Evolutionary conservation across 2,888 invertebrate genomes (phyloP).

Genomic region (Acanthosoma haemorrhoidale): DNA sequence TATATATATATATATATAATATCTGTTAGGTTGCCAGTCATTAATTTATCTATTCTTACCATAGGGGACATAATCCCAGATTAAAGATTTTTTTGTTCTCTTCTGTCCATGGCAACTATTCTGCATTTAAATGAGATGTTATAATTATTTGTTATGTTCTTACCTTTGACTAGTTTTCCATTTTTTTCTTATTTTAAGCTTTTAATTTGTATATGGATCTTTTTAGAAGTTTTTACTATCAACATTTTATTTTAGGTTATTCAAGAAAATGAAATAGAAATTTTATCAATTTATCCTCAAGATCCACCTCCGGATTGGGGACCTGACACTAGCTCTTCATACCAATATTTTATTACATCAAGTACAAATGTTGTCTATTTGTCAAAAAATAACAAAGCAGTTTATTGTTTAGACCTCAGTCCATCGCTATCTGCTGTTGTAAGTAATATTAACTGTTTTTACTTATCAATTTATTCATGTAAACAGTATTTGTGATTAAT

Average conservation of each 20-base stretch:
- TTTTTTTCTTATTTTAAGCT: too few relatives aligned
- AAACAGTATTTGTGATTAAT: background rate
- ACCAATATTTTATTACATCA: constrained; percentile 53
- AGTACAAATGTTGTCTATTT: constrained; percentile 61
- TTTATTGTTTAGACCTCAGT: constrained; percentile 71
- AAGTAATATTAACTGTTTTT: constrained; percentile 43
- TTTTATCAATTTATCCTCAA: constrained; percentile 59
- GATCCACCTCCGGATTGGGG: constrained; percentile 50
- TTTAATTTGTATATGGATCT: too few relatives aligned
- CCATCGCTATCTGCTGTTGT: constrained; percentile 68
- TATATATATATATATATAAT: too few relatives aligned
- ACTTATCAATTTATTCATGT: background rate
- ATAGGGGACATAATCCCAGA: too few relatives aligned
- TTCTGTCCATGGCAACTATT: too few relatives aligned
- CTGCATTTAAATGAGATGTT: too few relatives aligned
- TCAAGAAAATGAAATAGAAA: constrained; percentile 55
- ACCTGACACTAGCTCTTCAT: constrained; percentile 48
- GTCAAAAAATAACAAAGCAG: constrained; percentile 63
- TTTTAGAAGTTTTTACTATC: background rate
- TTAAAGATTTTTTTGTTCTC: too few relatives aligned
- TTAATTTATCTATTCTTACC: too few relatives aligned
- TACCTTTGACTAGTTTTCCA: too few relatives aligned
- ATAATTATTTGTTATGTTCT: too few relatives aligned
- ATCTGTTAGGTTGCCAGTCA: too few relatives aligned
- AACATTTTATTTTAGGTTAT: constrained; percentile 46